phyloP scores from a whole-genome alignment of 2,113 vertebrate species.

The Jacana jacana region DNA sequence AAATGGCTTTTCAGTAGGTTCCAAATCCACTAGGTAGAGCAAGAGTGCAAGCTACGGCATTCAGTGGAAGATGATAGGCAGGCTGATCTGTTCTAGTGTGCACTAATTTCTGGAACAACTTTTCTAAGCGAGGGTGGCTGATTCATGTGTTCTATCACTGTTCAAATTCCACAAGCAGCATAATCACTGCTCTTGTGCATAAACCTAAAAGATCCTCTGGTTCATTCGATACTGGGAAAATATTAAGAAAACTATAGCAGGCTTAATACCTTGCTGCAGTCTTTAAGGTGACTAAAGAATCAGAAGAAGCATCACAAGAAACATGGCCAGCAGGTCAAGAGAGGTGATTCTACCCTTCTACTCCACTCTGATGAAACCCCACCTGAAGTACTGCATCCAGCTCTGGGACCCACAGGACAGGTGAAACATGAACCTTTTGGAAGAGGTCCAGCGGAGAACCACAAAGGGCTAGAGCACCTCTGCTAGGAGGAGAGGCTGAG shows the following conservation, averaged over 20 bases:
- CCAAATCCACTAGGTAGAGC: not conserved
- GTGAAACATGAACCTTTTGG: not conserved
- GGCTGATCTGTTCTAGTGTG: not conserved
- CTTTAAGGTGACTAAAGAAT: not conserved
- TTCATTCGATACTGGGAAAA: not conserved
- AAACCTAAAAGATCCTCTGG: not conserved
- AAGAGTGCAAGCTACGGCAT: not conserved
- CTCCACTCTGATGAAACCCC: not conserved
- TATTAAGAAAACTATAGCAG: not conserved
- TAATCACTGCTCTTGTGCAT: not conserved
- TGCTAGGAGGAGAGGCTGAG: accelerated
- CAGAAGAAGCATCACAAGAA: not conserved
- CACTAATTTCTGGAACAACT: not conserved
- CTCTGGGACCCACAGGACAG: not conserved
- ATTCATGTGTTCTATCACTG: not conserved
- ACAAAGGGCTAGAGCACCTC: not conserved
- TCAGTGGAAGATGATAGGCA: not conserved
- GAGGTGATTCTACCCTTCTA: not conserved
- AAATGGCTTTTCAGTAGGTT: not conserved
- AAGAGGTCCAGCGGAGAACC: not conserved
- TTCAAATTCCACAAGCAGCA: not conserved
- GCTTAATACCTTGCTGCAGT: not conserved
- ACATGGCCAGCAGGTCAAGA: accelerated
- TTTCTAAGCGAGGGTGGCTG: not conserved
- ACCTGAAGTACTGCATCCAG: not conserved